A percentile compares a stretch with the other conserved stretches of the same genome.
These are phyloP conservation scores for Clarias gariepinus DNA, from an alignment of 2,113 vertebrate genomes.

Conservation along the genomic window DNA sequence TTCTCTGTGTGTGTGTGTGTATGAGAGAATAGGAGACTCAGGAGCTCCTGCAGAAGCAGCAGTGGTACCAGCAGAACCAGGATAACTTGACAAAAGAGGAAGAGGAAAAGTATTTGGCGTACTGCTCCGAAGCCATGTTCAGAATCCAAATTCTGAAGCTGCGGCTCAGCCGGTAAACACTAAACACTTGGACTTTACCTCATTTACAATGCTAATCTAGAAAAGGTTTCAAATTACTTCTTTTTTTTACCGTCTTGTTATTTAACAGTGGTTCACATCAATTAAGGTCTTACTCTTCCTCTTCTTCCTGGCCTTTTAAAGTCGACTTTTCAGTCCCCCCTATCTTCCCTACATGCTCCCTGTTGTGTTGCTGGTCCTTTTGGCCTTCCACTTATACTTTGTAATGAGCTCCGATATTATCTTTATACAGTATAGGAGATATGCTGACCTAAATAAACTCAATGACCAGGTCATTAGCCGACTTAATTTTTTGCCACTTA, in stretches of 20 bases:
- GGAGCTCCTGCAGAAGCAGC: slow-evolving; percentile 75
- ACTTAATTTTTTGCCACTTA: too few species aligned
- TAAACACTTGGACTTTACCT: not conserved
- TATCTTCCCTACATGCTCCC: too few species aligned
- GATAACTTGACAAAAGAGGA: slow-evolving; percentile 62
- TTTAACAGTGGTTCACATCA: too few species aligned
- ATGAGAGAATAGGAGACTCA: slow-evolving; percentile 66
- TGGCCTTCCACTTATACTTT: too few species aligned
- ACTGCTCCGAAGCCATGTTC: slow-evolving; percentile 72
- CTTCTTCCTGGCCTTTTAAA: too few species aligned
- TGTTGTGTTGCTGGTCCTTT: too few species aligned
- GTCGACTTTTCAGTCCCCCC: too few species aligned
- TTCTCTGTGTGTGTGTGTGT: not conserved
- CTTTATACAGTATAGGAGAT: too few species aligned
- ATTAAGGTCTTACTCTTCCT: too few species aligned
- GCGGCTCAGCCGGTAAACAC: slow-evolving; percentile 70
- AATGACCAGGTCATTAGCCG: too few species aligned
- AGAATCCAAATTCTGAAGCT: slow-evolving; percentile 66
- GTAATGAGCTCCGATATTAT: not conserved
- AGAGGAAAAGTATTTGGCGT: slow-evolving; percentile 64
- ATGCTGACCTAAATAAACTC: too few species aligned
- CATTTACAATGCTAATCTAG: not conserved
- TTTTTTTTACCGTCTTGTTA: too few species aligned
- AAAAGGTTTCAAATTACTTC: not conserved
- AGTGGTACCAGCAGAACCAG: slow-evolving; percentile 76